phyloP scores from a whole-genome alignment of 2,888 invertebrate genomes.

The Troides oblongomaculatus region DNA sequence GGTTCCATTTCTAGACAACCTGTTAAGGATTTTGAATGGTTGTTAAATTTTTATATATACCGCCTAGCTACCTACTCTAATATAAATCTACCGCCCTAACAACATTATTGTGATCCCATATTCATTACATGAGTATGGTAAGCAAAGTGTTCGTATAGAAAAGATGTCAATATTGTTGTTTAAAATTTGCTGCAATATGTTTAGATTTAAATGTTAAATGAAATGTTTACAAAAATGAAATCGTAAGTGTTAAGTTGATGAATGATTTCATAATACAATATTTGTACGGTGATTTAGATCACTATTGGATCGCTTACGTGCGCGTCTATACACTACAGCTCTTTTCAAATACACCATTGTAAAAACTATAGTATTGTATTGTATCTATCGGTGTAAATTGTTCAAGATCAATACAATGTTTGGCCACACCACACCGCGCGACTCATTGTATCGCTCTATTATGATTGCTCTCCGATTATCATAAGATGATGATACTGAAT shows the following conservation, averaged over 20 bases:
- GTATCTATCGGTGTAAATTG: slow-evolving; percentile 54
- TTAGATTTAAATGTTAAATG: slow-evolving; percentile 14
- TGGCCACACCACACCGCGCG: slow-evolving; percentile 42
- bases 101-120: no score
- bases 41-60: no score
- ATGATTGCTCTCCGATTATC: slow-evolving; percentile 56
- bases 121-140: no score
- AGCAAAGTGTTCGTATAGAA: no score
- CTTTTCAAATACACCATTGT: slow-evolving; percentile 61
- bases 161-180: no score
- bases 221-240: slow-evolving; percentile 27
- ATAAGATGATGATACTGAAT: slow-evolving; percentile 55
- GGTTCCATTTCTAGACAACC: no score
- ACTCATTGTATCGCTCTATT: slow-evolving; percentile 56
- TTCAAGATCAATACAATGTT: slow-evolving; percentile 60
- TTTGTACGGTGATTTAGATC: slow-evolving; percentile 57
- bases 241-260: slow-evolving; percentile 12
- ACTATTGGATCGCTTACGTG: slow-evolving; percentile 53
- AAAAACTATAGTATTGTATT: slow-evolving; percentile 58
- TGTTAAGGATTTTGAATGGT: no score
- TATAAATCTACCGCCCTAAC: no score
- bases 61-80: no score
- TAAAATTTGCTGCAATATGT: no score
- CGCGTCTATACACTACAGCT: slow-evolving; percentile 54
- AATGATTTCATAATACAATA: slow-evolving; percentile 30